Percentiles rank a stretch among this genome's conserved stretches.
Evolutionary conservation across 2,113 vertebrate genomes (phyloP).

Genomic region (Zootoca vivipara): DNA sequence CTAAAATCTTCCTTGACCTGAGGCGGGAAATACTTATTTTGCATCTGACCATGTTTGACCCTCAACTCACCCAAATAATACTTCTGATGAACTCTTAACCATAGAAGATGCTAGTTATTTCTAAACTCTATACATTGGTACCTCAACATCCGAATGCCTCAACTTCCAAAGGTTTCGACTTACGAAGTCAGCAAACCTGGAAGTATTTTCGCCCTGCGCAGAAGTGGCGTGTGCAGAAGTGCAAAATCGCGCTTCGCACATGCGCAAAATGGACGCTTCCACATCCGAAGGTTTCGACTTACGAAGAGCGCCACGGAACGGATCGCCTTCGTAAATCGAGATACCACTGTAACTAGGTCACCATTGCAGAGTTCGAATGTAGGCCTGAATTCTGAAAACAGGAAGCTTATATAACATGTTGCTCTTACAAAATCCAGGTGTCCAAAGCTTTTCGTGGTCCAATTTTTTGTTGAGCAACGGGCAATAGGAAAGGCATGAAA

Average conservation of each 20-base stretch:
- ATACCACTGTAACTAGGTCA: too few species aligned
- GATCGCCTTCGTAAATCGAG: too few species aligned
- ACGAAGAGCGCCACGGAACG: too few species aligned
- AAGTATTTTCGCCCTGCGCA: too few species aligned
- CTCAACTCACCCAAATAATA: neutral
- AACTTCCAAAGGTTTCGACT: too few species aligned
- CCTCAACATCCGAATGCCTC: too few species aligned
- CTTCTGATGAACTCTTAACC: neutral
- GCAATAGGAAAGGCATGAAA: neutral
- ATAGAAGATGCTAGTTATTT: neutral
- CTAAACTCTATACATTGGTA: neutral
- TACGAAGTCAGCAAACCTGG: too few species aligned
- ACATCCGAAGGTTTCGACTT: too few species aligned
- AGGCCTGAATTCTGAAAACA: neutral
- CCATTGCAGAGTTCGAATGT: neutral
- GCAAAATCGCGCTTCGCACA: too few species aligned
- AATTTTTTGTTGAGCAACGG: neutral
- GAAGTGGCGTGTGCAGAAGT: too few species aligned
- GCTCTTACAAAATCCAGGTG: neutral
- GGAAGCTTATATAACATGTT: neutral
- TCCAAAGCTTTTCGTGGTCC: neutral
- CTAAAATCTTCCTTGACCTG: neutral
- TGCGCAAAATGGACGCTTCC: too few species aligned
- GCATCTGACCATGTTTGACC: neutral
- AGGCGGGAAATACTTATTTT: neutral